phyloP scores from a whole-genome alignment of 2,113 vertebrate species.

The Panurus biarmicus region DNA sequence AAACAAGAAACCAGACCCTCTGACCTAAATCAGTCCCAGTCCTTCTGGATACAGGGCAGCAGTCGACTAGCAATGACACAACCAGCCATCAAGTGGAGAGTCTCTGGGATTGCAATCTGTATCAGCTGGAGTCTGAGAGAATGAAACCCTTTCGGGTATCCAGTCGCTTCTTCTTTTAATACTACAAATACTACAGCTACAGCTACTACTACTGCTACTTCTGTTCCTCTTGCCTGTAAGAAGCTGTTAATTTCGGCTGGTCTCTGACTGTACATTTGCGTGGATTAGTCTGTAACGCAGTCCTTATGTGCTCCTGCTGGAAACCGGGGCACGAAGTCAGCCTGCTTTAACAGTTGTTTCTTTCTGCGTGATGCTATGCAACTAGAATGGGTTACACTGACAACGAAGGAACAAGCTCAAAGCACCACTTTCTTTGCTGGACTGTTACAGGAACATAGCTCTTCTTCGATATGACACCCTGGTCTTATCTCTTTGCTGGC shows the following conservation, averaged over 20 bases:
- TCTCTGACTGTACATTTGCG: constrained; percentile 57
- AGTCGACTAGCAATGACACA: constrained; percentile 71
- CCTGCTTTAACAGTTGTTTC: constrained; percentile 66
- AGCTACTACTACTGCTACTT: background rate
- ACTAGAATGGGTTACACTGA: constrained; percentile 65
- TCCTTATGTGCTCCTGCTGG: constrained; percentile 70
- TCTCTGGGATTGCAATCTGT: constrained; percentile 66
- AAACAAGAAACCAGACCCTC: constrained; percentile 66
- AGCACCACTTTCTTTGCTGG: constrained; percentile 65
- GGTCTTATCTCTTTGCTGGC: constrained; percentile 6
- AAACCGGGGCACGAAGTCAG: constrained; percentile 68
- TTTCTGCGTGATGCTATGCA: constrained; percentile 70
- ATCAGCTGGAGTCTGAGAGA: constrained; percentile 66
- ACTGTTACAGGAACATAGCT: constrained; percentile 64
- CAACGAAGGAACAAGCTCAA: constrained; percentile 74
- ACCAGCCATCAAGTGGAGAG: constrained; percentile 79
- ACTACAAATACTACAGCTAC: constrained; percentile 10
- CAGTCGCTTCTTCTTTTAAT: constrained; percentile 47
- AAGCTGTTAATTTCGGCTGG: constrained; percentile 53
- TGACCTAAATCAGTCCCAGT: constrained; percentile 80
- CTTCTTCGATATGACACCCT: constrained; percentile 28
- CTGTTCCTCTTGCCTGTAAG: constrained; percentile 39
- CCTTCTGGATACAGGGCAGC: constrained; percentile 75
- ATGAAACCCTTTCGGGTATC: constrained; percentile 20
- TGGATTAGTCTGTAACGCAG: constrained; percentile 73